These are phyloP conservation scores for Limanda limanda DNA, from an alignment of 2,113 vertebrate genomes.

Conservation along the genomic window DNA sequence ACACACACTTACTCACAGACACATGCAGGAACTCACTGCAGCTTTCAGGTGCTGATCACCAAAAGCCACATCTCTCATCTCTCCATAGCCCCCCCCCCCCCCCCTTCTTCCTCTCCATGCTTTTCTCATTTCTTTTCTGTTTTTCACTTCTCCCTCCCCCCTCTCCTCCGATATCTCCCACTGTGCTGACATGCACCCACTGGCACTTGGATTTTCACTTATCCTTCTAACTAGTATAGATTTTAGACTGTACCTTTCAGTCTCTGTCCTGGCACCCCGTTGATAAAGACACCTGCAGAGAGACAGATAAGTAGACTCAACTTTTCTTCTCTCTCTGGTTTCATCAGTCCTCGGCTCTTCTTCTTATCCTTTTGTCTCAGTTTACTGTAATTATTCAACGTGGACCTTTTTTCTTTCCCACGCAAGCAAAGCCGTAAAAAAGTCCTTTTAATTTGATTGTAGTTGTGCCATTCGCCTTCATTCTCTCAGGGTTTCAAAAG, in stretches of 20 bases:
- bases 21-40: conserved; percentile 49
- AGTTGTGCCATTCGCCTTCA: not conserved
- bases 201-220: conserved; percentile 78
- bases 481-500: not conserved
- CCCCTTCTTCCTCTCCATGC: conserved; percentile 25
- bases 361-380: conserved; percentile 14
- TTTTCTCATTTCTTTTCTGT: conserved; percentile 48
- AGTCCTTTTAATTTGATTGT: not conserved
- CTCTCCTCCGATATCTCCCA: conserved; percentile 35
- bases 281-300: conserved; percentile 71
- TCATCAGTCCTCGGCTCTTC: conserved; percentile 15
- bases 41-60: conserved; percentile 68
- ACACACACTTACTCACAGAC: conserved; percentile 29
- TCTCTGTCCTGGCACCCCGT: conserved; percentile 56
- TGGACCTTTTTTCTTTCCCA: not conserved
- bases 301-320: conserved; percentile 64
- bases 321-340: conserved; percentile 20
- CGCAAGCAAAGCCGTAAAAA: not conserved
- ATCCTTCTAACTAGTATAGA: conserved; percentile 72
- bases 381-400: conserved; percentile 25
- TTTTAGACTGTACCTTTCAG: conserved; percentile 69
- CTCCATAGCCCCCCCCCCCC: conserved; percentile 15
- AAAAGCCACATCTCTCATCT: conserved; percentile 59
- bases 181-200: conserved; percentile 73
- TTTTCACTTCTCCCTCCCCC: conserved; percentile 34